These are phyloP conservation scores for Pteruthius melanotis DNA, from an alignment of 2,113 vertebrate species.

Conservation along the genomic window DNA sequence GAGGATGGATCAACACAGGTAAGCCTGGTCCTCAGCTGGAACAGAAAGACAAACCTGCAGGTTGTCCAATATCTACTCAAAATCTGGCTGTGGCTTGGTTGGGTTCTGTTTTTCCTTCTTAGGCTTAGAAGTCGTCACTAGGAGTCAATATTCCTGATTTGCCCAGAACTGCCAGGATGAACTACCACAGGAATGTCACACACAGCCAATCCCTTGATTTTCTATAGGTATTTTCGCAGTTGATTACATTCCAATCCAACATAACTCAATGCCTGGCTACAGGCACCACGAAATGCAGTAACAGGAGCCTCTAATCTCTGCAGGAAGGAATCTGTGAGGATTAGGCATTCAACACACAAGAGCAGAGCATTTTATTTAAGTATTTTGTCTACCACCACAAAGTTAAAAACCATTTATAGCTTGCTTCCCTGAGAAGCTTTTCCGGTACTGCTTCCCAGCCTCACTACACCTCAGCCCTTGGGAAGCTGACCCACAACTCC, in stretches of 20 bases:
- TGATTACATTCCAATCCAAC: not conserved
- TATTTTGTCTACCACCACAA: not conserved
- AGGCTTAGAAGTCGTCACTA: not conserved
- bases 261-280: not conserved
- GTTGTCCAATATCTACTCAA: not conserved
- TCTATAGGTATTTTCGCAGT: not conserved
- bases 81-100: not conserved
- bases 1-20: rapidly evolving
- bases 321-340: not conserved
- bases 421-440: not conserved
- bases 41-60: not conserved
- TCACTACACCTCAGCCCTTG: not conserved
- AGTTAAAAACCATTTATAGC: not conserved
- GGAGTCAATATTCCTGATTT: not conserved
- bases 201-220: not conserved
- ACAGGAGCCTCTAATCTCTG: not conserved
- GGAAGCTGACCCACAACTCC: not conserved
- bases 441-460: not conserved
- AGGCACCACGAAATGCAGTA: rapidly evolving
- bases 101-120: not conserved
- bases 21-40: not conserved
- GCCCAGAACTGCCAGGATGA: not conserved
- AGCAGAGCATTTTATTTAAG: not conserved
- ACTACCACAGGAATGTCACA: not conserved
- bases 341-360: not conserved